Percentiles rank a stretch among this genome's conserved stretches.
phyloP scores from a whole-genome alignment of 2,888 invertebrate genomes.

The Zhuqinia jingwanae region DNA sequence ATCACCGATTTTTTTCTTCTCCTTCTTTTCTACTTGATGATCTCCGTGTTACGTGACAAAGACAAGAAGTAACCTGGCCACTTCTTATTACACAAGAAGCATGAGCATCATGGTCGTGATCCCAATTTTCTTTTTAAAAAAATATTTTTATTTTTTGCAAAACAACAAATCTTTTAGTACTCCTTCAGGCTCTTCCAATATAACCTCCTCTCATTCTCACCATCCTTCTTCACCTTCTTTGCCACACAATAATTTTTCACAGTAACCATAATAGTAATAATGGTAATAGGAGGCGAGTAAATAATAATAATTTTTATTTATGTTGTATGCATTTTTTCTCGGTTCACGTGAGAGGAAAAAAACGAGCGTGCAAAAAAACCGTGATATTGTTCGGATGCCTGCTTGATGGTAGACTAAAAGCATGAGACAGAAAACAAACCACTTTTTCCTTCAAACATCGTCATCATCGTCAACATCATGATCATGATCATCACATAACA shows the following conservation, averaged over 20 bases:
- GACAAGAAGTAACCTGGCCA: too few species aligned
- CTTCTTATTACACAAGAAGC: too few species aligned
- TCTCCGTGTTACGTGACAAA: neutral
- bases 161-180: too few species aligned
- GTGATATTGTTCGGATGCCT: conserved; percentile 43
- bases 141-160: too few species aligned
- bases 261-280: too few species aligned
- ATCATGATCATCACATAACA: conserved; percentile 27
- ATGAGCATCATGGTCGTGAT: neutral
- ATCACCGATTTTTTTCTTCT: neutral
- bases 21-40: neutral
- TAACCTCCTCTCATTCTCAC: neutral
- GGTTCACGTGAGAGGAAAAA: neutral
- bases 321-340: neutral
- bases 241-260: too few species aligned
- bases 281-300: too few species aligned
- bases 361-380: neutral
- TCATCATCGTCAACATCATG: conserved; percentile 46
- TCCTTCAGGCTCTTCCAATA: neutral
- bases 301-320: too few species aligned
- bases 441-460: conserved; percentile 58
- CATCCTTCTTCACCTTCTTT: too few species aligned
- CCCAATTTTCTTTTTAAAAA: conserved; percentile 13
- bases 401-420: conserved; percentile 59
- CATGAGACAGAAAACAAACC: conserved; percentile 69